Conservation (phyloP, 2,888 invertebrate genomes). For the Zygothrica quintamaculata region DNA sequence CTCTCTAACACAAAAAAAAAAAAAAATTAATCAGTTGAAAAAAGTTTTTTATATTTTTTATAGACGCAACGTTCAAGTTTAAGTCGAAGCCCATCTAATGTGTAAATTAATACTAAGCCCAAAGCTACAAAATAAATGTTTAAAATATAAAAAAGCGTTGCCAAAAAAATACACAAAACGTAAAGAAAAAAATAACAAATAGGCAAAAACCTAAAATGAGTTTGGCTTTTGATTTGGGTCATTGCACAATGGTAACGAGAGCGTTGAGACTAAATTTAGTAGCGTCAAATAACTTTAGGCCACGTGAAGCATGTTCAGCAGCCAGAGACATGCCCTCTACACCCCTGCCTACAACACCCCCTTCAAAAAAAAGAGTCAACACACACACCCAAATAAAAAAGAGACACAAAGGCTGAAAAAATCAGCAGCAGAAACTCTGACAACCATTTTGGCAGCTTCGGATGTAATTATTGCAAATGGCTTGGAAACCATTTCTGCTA, state of each 20-base stretch:
- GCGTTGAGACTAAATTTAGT: conserved; percentile 70
- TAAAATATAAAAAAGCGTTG: conserved; percentile 9
- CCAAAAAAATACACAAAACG: no score
- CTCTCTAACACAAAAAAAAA: not conserved
- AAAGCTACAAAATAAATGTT: conserved; percentile 22
- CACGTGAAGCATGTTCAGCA: conserved; percentile 38
- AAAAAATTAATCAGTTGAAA: conserved; percentile 22
- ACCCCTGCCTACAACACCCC: conserved; percentile 5
- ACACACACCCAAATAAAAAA: conserved; percentile 12
- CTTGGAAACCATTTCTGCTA: conserved; percentile 52
- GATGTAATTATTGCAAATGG: conserved; percentile 58
- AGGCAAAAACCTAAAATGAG: conserved; percentile 33
- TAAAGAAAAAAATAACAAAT: conserved; percentile 21
- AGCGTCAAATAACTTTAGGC: conserved; percentile 46
- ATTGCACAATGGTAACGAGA: conserved; percentile 80
- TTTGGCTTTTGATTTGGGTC: conserved; percentile 74
- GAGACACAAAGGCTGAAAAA: conserved; percentile 1
- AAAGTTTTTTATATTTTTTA: conserved; percentile 20
- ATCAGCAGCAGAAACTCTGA: conserved; percentile 12
- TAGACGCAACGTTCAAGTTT: conserved; percentile 14
- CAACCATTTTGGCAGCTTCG: conserved; percentile 28
- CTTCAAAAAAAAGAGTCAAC: conserved; percentile 12
- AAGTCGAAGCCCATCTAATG: conserved; percentile 57
- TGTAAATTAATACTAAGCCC: conserved; percentile 62
- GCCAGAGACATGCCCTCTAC: conserved; percentile 7